phyloP scores from a whole-genome alignment of 2,113 vertebrate genomes.

The Percopsis transmontana region DNA sequence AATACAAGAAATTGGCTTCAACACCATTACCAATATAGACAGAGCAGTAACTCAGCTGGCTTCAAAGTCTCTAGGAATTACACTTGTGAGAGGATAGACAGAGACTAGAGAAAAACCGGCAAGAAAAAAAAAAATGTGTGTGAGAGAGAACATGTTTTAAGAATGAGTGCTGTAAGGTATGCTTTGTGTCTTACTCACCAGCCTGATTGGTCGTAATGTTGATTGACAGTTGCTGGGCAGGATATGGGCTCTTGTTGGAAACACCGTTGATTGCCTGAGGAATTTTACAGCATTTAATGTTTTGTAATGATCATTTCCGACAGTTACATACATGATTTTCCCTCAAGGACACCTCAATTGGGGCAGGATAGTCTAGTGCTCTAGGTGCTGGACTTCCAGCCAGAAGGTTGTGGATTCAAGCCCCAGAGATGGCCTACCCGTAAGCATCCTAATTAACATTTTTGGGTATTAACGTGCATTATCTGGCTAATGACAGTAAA shows the following conservation, averaged over 20 bases:
- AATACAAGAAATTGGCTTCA: no score
- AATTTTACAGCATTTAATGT: conserved; percentile 21
- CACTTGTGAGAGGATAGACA: conserved; percentile 2
- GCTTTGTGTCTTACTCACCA: conserved; percentile 78
- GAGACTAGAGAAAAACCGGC: background rate
- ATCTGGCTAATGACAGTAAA: no score
- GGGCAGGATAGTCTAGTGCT: no score
- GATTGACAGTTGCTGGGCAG: conserved; percentile 90
- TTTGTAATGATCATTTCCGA: no score
- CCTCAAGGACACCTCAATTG: no score
- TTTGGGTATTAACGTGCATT: no score
- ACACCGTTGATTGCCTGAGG: conserved; percentile 92
- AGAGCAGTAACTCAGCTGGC: conserved; percentile 56
- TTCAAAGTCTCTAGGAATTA: conserved; percentile 63
- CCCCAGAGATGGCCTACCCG: no score
- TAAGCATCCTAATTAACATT: no score
- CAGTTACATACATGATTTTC: no score
- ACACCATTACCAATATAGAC: no score
- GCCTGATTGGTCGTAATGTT: conserved; percentile 99
- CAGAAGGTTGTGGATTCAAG: no score
- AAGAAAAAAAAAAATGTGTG: background rate
- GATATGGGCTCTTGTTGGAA: conserved; percentile 93
- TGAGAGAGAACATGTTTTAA: conserved; percentile 6
- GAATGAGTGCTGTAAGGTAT: background rate
- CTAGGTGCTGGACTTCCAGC: no score